phyloP scores from a whole-genome alignment of 2,113 vertebrate species.

The Paralichthys olivaceus region DNA sequence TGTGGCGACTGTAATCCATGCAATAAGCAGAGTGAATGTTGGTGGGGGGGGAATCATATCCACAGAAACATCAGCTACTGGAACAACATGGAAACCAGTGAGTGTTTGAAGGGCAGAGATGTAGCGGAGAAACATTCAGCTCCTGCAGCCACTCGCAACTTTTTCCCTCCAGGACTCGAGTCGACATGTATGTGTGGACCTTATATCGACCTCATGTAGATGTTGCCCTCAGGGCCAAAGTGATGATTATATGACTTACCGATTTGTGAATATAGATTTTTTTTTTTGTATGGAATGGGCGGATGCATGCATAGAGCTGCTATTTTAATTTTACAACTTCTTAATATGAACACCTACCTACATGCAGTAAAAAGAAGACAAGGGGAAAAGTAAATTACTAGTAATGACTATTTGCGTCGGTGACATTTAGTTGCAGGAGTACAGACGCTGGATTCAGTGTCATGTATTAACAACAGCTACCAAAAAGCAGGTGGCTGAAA shows the following conservation, averaged over 20 bases:
- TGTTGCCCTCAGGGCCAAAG: constrained; percentile 29
- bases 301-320: background rate
- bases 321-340: background rate
- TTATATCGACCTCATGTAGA: constrained; percentile 16
- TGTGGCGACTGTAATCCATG: constrained; percentile 4
- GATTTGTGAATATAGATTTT: constrained; percentile 16
- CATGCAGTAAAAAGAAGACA: background rate
- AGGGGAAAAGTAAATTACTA: too few relatives aligned
- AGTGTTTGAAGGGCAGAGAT: constrained; percentile 39
- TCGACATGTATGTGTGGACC: constrained; percentile 39
- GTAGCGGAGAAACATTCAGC: constrained; percentile 11
- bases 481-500: constrained; percentile 60
- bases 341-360: background rate
- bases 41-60: background rate
- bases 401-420: background rate
- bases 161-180: constrained; percentile 51
- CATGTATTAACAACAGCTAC: constrained; percentile 54
- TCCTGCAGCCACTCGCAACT: constrained; percentile 34
- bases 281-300: background rate
- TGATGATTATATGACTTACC: constrained; percentile 19
- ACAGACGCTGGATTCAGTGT: constrained; percentile 19
- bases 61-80: background rate
- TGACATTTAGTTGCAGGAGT: constrained; percentile 28
- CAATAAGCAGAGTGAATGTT: constrained; percentile 17
- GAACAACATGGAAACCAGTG: constrained; percentile 17